Evolutionary conservation across 2,113 vertebrate species (phyloP), one percentile per base, ranked within the genome.

Genomic region (Hassar affinis): DNA sequence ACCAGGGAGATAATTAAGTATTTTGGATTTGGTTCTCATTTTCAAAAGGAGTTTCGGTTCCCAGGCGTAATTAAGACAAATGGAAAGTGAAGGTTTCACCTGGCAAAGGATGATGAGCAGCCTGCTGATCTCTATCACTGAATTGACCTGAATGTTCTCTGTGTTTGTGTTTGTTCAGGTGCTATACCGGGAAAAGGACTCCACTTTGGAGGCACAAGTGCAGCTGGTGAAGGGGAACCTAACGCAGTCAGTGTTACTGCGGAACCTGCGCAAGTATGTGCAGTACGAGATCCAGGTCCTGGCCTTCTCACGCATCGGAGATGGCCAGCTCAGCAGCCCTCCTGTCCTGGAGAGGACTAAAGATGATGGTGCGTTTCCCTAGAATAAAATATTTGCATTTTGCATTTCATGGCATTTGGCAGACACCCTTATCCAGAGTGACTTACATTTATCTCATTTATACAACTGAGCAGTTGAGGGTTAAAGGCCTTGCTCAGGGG

Each of bases 261-360:
- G 93, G 0, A 90, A 87, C 11, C 93, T 99, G 81, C 91, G 94
- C 25, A 97, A 97, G 42, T 98, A 95, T 0, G 93, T 94, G 1
- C 89, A 95, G 17, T 98, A 98, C 0, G 90, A 95, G 90, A 94
- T 99, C 51, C 96, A 95, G 93, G 95, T 97, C 3, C 81, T 96
- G 92, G 97, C 96, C 0, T 98, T 95, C 93, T 98, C 97, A 0
- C 94, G 94, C 25, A 94, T 96, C 0, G 98, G 97, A 0, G 96
- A 96, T 0, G 96, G 98, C 0, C 94, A 95, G 0, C 93, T 94
- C 90, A 98, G 96, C 92, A 86, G 57, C 15, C 94, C 95, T 0
- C 78, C 93, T 0, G 79, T 95, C 51, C 88, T 93, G 4, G 94
- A 96, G 86, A 93, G 95, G 45, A 98, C 97, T 87, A 97, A 95